phyloP scores from a whole-genome alignment of 2,797 vertebrate genomes.

The Fringilla coelebs region DNA sequence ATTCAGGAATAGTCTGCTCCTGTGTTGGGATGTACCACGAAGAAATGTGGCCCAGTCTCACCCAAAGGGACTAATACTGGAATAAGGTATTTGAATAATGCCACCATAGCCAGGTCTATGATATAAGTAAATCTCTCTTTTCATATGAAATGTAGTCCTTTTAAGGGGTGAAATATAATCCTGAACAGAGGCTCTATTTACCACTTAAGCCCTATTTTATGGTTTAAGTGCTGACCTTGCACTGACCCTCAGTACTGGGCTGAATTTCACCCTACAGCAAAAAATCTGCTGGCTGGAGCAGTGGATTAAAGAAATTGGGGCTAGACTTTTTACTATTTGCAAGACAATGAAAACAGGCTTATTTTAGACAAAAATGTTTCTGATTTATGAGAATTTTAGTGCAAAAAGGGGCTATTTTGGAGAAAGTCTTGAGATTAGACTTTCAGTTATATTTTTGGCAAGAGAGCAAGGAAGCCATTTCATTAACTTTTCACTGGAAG shows the following conservation, averaged over 20 bases:
- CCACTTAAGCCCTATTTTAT: constrained; percentile 63
- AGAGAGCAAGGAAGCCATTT: constrained; percentile 52
- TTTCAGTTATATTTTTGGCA: constrained; percentile 57
- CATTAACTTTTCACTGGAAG: constrained; percentile 64
- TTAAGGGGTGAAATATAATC: constrained; percentile 50
- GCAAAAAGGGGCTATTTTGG: constrained; percentile 45
- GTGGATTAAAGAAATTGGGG: constrained; percentile 31
- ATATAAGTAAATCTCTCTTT: constrained; percentile 43
- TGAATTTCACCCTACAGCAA: constrained; percentile 41
- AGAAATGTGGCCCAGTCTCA: not conserved
- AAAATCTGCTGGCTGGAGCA: constrained; percentile 26
- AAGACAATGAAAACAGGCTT: constrained; percentile 53
- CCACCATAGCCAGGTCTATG: not conserved
- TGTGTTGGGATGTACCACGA: not conserved
- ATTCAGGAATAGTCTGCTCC: not conserved
- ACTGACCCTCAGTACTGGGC: constrained; percentile 41
- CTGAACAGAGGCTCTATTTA: constrained; percentile 58
- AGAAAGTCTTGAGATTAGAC: constrained; percentile 54
- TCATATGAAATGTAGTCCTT: constrained; percentile 19
- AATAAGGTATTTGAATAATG: not conserved
- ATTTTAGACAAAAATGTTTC: constrained; percentile 46
- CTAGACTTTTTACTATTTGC: constrained; percentile 31
- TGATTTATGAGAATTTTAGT: constrained; percentile 52
- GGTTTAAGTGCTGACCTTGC: constrained; percentile 60
- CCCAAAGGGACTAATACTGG: not conserved